Evolutionary conservation across 1,140 invertebrate species (phyloP).

Genomic region (Mercenaria mercenaria): DNA sequence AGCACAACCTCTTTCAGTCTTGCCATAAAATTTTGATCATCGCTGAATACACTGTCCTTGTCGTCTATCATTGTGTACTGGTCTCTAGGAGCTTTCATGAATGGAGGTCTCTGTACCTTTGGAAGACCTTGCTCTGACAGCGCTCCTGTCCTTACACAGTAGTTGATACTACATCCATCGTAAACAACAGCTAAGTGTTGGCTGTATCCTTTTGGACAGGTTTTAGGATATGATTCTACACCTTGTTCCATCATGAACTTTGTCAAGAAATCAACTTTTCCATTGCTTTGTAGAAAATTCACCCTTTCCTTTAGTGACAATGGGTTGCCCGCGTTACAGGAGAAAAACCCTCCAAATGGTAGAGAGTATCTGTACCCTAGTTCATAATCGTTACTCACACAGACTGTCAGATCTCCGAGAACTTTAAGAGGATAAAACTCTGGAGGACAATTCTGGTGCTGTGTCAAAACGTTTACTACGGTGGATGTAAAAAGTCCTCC

Average conservation of each 20-base stretch:
- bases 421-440: no score
- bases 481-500: constrained; percentile 75
- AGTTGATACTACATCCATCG: constrained; percentile 78
- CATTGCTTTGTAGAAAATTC: constrained; percentile 7
- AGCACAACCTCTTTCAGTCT: background rate
- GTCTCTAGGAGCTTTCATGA: constrained; percentile 54
- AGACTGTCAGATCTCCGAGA: constrained; percentile 61
- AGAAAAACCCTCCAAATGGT: constrained; percentile 78
- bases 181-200: constrained; percentile 74
- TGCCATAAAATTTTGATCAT: constrained; percentile 7
- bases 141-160: constrained; percentile 73
- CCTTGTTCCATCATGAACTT: constrained; percentile 32
- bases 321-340: constrained; percentile 76
- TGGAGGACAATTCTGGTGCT: constrained; percentile 65
- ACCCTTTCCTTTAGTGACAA: constrained; percentile 65
- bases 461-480: constrained; percentile 70
- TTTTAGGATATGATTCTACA: constrained; percentile 6
- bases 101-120: constrained; percentile 72
- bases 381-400: constrained; percentile 77
- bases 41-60: background rate
- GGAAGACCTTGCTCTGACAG: constrained; percentile 69
- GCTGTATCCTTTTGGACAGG: constrained; percentile 47
- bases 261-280: background rate
- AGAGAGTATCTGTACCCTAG: no score
- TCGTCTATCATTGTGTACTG: background rate